Evolutionary conservation across 2,888 invertebrate species (phyloP).

Genomic region (Sympetrum striolatum): DNA sequence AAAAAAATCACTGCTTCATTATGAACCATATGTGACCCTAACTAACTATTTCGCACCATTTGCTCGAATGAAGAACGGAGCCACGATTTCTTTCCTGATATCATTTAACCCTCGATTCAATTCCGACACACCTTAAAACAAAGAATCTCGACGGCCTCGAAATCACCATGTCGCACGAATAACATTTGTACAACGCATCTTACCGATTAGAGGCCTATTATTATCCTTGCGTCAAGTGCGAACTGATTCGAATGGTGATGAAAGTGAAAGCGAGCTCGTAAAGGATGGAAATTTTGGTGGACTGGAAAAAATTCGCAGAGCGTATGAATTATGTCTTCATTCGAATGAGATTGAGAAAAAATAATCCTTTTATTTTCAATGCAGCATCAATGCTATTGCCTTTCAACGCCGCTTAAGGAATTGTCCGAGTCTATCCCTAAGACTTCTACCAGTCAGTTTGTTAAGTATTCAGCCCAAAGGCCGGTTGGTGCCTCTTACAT

Average conservation of each 20-base stretch:
- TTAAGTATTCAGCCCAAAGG: too few species aligned
- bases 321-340: neutral
- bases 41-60: neutral
- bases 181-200: neutral
- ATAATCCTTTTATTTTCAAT: too few species aligned
- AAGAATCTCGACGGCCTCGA: neutral
- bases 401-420: too few species aligned
- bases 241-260: neutral
- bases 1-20: neutral
- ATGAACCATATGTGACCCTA: neutral
- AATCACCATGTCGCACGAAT: neutral
- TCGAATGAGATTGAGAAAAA: neutral
- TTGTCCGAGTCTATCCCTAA: too few species aligned
- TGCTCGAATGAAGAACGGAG: too few species aligned
- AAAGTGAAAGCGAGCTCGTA: neutral
- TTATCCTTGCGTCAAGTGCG: neutral
- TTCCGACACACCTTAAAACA: neutral
- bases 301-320: neutral
- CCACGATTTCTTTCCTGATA: neutral
- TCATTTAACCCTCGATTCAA: neutral
- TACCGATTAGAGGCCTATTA: neutral
- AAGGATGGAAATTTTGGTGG: neutral
- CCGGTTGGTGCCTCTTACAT: too few species aligned
- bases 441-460: too few species aligned
- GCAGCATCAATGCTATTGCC: too few species aligned